phyloP scores from a whole-genome alignment of 2,113 vertebrate genomes.

The Elgaria multicarinata region DNA sequence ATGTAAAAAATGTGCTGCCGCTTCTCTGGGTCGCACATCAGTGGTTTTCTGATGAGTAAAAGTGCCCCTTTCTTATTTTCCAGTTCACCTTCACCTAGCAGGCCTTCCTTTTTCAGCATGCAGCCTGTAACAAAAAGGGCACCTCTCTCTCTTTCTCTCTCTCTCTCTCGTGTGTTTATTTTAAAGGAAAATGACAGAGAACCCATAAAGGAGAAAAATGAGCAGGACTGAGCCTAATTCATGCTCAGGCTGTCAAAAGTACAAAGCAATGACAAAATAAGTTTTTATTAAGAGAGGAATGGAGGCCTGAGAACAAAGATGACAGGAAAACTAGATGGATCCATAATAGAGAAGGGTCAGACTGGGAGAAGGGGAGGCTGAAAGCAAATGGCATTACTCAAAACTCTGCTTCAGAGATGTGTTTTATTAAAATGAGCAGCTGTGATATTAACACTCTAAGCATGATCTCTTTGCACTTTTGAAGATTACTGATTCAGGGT shows the following conservation, averaged over 20 bases:
- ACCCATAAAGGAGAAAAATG: conserved; percentile 22
- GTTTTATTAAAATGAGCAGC: conserved; percentile 2
- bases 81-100: neutral
- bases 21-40: neutral
- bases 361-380: neutral
- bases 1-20: conserved; percentile 27
- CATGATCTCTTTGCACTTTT: neutral
- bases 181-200: conserved; percentile 7
- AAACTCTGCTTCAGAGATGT: neutral
- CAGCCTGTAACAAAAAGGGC: conserved; percentile 5
- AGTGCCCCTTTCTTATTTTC: conserved; percentile 10
- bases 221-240: conserved; percentile 27
- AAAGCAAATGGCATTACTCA: neutral
- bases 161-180: neutral
- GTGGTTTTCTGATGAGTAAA: conserved; percentile 36
- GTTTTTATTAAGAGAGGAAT: conserved; percentile 21
- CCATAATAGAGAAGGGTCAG: neutral
- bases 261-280: conserved; percentile 12
- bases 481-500: neutral
- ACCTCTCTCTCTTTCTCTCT: too few species aligned
- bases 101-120: conserved; percentile 7
- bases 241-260: conserved; percentile 17
- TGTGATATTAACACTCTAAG: neutral
- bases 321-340: neutral
- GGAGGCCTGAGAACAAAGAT: neutral